Conservation (phyloP, 2,888 invertebrate genomes). For the Druceiella hillmani region DNA sequence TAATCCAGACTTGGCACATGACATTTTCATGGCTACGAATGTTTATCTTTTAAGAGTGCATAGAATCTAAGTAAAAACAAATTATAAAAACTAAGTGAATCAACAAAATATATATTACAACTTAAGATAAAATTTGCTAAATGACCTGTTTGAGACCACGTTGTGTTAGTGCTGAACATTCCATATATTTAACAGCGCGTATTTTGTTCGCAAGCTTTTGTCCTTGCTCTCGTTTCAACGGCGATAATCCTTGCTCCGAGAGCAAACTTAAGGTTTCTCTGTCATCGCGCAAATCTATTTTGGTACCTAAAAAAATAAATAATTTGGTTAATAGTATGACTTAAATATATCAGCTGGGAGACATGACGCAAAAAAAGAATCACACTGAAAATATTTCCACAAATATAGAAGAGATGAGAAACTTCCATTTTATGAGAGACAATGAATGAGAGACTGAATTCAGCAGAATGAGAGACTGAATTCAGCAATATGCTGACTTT, state of each 20-base stretch:
- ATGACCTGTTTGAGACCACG: slow-evolving; percentile 87
- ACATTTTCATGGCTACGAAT: no score
- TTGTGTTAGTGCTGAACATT: slow-evolving; percentile 98
- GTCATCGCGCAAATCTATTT: slow-evolving; percentile 98
- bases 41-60: slow-evolving; percentile 1
- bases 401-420: no score
- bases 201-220: slow-evolving; percentile 98
- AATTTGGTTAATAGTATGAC: no score
- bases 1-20: no score
- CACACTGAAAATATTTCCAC: no score
- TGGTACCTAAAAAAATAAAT: no score
- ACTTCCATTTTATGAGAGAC: no score
- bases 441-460: no score
- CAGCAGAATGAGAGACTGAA: no score
- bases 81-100: neutral
- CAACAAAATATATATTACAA: slow-evolving; percentile 1
- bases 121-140: slow-evolving; percentile 30
- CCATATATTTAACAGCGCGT: slow-evolving; percentile 98
- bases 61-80: neutral
- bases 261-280: slow-evolving; percentile 88
- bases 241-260: slow-evolving; percentile 91
- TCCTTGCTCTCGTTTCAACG: slow-evolving; percentile 96
- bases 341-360: no score
- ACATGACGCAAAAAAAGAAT: no score
- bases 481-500: no score